Percentiles rank a stretch among this genome's conserved stretches.
These are phyloP conservation scores for Thaumatotibia leucotreta DNA, from an alignment of 1,140 invertebrate species.

Conservation along the genomic window DNA sequence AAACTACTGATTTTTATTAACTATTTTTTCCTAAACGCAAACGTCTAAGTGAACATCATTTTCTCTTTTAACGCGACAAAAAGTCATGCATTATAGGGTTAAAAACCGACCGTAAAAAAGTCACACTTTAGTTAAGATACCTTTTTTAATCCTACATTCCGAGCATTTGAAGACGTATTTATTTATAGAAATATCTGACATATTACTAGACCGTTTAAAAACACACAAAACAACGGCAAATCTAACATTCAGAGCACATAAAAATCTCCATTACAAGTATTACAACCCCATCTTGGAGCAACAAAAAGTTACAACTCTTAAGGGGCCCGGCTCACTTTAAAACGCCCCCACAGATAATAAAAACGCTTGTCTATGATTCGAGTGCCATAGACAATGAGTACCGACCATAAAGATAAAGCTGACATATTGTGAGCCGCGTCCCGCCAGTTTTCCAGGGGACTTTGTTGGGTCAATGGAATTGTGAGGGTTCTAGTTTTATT, in stretches of 20 bases:
- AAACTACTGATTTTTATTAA: too few species aligned
- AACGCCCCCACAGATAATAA: conserved; percentile 69
- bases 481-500: conserved; percentile 22
- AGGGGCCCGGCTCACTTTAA: conserved; percentile 51
- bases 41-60: too few species aligned
- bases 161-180: not conserved
- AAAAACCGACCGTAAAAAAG: too few species aligned
- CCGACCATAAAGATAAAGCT: conserved; percentile 43
- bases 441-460: not conserved
- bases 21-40: too few species aligned
- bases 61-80: too few species aligned
- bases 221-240: not conserved
- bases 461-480: not conserved
- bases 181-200: not conserved
- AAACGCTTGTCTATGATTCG: conserved; percentile 55
- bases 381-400: conserved; percentile 61
- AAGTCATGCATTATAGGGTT: too few species aligned
- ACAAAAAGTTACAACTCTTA: conserved; percentile 52
- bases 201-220: not conserved
- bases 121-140: too few species aligned
- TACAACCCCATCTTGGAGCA: conserved; percentile 13
- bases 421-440: conserved; percentile 22
- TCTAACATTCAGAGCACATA: conserved; percentile 5
- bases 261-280: conserved; percentile 9
- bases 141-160: not conserved